Base-by-base conservation (phyloP, 2,888 invertebrate species). In the Biston stratarius region DNA sequence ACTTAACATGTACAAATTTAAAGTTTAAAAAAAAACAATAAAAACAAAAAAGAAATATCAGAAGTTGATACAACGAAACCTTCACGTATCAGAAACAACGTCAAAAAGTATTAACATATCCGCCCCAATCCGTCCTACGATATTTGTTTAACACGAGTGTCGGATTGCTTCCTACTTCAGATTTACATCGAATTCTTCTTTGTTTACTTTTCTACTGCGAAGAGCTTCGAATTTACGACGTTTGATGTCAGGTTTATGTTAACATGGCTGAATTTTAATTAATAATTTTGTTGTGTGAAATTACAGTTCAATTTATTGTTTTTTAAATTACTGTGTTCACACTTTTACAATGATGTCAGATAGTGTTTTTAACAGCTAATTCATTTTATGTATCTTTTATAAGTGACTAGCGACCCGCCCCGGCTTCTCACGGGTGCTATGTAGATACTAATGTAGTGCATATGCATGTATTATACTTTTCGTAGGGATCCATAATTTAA, bases 201-300 rank as follows among this genome's bases (percentile, higher is more conserved):
- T 81, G 71, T 80, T 76, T 77, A 71, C 61, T 70, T 77, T 74
- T 73, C 76, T 77, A 77, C 75, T 72, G 72, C 71, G 57, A 52
- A 61, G 56, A 57, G 59, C 56, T 48, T 51, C 40, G 61, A 65
- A 56, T 65, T 53, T 47, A 9, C 58, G 15, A 48, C 61, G 52
- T 67, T 67, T 67, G 66, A 66, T 61, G 40, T 55, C 38, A 33
- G 40, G 24, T 52, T 51, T 47, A 48, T 48, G 48, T 36, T 59
- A 48, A 47, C 38, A 15, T 48, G 48, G 48, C 38, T 14, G 48
- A 34, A 36, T 36, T 48, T 38, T 45, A 58, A 48, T 59, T 47
- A 34, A 12, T 47, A 40, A 56, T 12, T 47, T 8, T 3, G 10
- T 3, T 34, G 36, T 12, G 11, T 15, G 14, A 38, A 44, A 34